Base-by-base conservation (phyloP, 2,113 vertebrate species). In the Gallinago paraguaiae region DNA sequence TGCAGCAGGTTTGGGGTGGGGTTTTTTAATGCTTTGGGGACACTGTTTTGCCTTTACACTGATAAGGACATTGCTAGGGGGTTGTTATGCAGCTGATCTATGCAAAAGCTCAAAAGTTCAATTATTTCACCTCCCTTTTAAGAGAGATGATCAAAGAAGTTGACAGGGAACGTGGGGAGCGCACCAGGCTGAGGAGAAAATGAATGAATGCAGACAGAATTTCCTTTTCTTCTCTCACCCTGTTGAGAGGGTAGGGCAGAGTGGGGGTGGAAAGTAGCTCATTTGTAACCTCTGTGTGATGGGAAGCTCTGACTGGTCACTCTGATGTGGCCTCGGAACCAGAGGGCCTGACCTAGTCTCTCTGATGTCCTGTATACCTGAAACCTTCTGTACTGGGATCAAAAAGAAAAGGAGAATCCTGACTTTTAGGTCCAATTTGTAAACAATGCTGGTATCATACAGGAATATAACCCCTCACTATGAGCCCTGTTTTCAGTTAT, bases 301-400 rank as follows among this genome's bases (percentile, higher is more conserved):
- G 64, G 28, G 50, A 61, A 61, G 24, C 30, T 78, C 50, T 56
- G 46, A 10, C 19, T 35, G 17, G 33, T 51, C 27, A 4, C 25
- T 39, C 46, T 60, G 71, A 24, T 4, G 0, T 2, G 11, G 30
- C 69, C n/a, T 72, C 1, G 1, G 22, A 56, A 25, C 43, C 35
- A 51, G 18, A 16, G 17, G 17, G 4, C 17, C n/a, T 50, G 68
- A 30, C 7, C 54, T 24, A 37, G 13, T 16, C 11, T 45, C 23
- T 41, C 13, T 22, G 17, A 4, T 11, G 17, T 35, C 22, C 13
- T 4, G 0, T 11, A 6, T 15, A 46, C 13, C 59, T 53, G 51
- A 39, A 61, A 63, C 13, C 15, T 67, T 27, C 23, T 45, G 18
- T 24, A 4, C 50, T 33, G 14, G 30, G 15, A 79, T 53, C 27